These are phyloP conservation scores for Passer montanus DNA, from an alignment of 2,113 vertebrate genomes.

Conservation along the genomic window DNA sequence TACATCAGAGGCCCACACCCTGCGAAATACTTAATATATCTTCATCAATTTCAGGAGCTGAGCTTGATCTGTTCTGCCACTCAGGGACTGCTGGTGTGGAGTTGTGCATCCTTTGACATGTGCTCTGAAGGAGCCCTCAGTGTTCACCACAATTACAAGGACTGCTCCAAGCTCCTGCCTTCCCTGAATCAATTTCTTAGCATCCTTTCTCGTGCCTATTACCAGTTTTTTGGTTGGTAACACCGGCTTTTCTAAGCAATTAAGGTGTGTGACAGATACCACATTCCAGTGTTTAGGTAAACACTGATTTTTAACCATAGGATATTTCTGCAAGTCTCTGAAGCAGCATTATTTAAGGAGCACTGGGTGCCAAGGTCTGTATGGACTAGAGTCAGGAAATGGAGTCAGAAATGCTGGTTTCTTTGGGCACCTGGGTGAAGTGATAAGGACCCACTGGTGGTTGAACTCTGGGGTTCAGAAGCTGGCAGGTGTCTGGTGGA, in stretches of 20 bases:
- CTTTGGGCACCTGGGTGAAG: neutral
- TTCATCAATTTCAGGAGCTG: neutral
- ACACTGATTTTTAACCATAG: neutral
- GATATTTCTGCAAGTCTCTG: neutral
- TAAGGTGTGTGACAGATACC: neutral
- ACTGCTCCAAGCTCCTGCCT: neutral
- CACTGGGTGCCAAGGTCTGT: neutral
- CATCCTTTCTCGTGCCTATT: neutral
- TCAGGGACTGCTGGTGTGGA: constrained; percentile 39
- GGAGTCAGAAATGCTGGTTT: too few species aligned
- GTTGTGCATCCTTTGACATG: neutral
- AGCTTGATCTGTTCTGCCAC: constrained; percentile 45
- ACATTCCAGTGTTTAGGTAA: neutral
- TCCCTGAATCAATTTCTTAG: neutral
- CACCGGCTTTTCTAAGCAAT: neutral
- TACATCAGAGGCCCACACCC: too few species aligned
- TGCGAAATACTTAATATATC: too few species aligned
- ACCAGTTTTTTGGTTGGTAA: neutral
- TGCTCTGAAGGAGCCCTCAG: neutral
- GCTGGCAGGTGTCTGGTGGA: neutral
- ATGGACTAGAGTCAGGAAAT: neutral
- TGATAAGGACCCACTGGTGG: neutral
- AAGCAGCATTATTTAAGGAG: neutral
- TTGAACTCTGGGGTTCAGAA: neutral
- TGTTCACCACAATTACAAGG: neutral